Evolutionary conservation across 2,797 vertebrate genomes (phyloP).

Genomic region (Myotis vivesi): DNA sequence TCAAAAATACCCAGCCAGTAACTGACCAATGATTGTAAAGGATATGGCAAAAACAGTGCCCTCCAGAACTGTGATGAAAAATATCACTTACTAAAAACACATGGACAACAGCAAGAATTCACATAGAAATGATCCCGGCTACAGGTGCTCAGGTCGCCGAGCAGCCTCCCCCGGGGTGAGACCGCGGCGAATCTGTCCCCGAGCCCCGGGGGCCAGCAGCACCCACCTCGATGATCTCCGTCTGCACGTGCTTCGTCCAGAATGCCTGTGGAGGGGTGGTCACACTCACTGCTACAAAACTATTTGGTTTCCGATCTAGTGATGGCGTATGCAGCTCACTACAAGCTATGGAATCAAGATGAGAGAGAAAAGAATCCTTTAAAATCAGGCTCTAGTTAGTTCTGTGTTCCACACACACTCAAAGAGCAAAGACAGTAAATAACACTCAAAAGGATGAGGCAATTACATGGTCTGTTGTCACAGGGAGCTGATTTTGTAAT

Average conservation of each 20-base stretch:
- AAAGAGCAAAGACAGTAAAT: background rate
- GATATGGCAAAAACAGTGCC: background rate
- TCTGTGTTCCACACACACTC: background rate
- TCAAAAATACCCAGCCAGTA: background rate
- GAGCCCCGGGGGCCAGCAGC: background rate
- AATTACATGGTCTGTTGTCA: background rate
- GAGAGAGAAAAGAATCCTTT: slow-evolving; percentile 48
- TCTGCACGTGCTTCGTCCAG: slow-evolving; percentile 99
- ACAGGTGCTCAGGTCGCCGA: background rate
- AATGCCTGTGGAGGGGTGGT: slow-evolving; percentile 98
- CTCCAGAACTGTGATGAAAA: background rate
- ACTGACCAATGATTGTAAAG: background rate
- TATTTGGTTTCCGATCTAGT: slow-evolving; percentile 96
- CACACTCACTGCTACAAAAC: slow-evolving; percentile 97
- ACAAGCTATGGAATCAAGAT: slow-evolving; percentile 87
- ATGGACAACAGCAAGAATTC: background rate
- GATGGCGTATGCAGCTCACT: slow-evolving; percentile 93
- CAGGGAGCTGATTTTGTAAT: background rate
- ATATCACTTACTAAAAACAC: background rate
- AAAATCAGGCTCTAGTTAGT: slow-evolving; percentile 10
- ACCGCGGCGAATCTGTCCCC: accelerated
- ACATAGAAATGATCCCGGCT: background rate
- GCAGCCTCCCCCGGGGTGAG: background rate
- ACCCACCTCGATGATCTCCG: slow-evolving; percentile 98
- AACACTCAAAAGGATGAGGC: background rate